These are phyloP conservation scores for Tribolium freemani DNA, from an alignment of 2,888 invertebrate genomes.

Conservation along the genomic window DNA sequence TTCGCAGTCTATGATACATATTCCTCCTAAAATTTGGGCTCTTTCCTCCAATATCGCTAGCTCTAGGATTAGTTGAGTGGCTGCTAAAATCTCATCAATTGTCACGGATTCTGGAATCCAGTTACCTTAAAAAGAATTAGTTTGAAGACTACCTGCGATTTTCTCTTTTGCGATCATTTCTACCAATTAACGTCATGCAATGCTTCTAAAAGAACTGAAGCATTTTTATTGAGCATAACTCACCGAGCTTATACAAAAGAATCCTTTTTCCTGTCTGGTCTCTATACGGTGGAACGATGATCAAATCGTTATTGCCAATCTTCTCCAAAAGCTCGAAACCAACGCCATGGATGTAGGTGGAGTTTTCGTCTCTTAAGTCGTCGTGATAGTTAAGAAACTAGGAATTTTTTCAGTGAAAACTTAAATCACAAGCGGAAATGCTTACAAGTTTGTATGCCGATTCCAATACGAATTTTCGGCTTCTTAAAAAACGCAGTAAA, in stretches of 20 bases:
- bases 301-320: constrained; percentile 77
- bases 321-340: constrained; percentile 74
- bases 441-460: constrained; percentile 83
- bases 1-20: constrained; percentile 81
- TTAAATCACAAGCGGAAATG: constrained; percentile 36
- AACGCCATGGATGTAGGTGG: constrained; percentile 76
- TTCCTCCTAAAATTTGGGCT: constrained; percentile 82
- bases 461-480: constrained; percentile 79
- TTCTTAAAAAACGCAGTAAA: constrained; percentile 81
- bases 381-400: constrained; percentile 75
- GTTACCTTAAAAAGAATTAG: constrained; percentile 69
- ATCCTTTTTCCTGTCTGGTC: constrained; percentile 81
- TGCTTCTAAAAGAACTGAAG: not conserved
- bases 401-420: not conserved
- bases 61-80: constrained; percentile 78
- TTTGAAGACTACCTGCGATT: not conserved
- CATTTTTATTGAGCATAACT: not conserved
- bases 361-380: constrained; percentile 80
- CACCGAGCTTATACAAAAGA: constrained; percentile 79
- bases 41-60: constrained; percentile 80
- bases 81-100: constrained; percentile 79
- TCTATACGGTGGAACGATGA: constrained; percentile 81
- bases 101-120: constrained; percentile 80
- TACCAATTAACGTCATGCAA: not conserved
- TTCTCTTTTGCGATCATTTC: not conserved